Conservation (phyloP, 1,140 invertebrate genomes). For the Nylanderia fulva region DNA sequence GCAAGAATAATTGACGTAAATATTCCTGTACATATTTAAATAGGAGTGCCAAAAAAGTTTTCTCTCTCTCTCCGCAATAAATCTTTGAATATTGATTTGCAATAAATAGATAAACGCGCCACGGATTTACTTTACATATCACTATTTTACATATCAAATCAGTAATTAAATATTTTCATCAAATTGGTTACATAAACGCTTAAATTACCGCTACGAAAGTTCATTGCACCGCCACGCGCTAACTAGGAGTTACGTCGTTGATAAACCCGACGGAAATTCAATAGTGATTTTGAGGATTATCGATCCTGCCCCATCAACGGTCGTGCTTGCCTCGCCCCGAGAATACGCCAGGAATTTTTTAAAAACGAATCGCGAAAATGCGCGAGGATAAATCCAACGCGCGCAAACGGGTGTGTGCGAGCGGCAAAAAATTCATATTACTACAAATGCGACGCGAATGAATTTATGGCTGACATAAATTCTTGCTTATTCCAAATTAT, state of each 20-base stretch:
- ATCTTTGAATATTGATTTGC: background rate
- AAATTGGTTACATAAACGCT: conserved; percentile 26
- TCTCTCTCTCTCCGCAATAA: background rate
- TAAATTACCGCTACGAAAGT: conserved; percentile 3
- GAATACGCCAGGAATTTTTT: conserved; percentile 39
- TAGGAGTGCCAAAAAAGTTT: background rate
- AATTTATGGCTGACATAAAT: conserved; percentile 70
- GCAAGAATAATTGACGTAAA: background rate
- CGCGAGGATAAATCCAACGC: background rate
- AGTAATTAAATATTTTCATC: conserved; percentile 49
- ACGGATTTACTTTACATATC: conserved; percentile 19
- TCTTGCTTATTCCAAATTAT: conserved; percentile 71
- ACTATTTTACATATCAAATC: conserved; percentile 24
- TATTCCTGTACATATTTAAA: background rate
- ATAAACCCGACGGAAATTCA: conserved; percentile 53
- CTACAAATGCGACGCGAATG: conserved; percentile 60
- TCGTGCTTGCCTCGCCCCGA: background rate
- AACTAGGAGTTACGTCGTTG: conserved; percentile 29
- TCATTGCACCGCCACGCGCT: conserved; percentile 24
- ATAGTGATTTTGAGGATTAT: conserved; percentile 51
- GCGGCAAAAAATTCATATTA: conserved; percentile 67
- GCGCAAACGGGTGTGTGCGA: conserved; percentile 22
- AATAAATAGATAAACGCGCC: conserved; percentile 8
- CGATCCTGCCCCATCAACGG: conserved; percentile 31
- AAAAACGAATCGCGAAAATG: conserved; percentile 8